phyloP scores from a whole-genome alignment of 2,888 invertebrate genomes.

The Epinotia demarniana region DNA sequence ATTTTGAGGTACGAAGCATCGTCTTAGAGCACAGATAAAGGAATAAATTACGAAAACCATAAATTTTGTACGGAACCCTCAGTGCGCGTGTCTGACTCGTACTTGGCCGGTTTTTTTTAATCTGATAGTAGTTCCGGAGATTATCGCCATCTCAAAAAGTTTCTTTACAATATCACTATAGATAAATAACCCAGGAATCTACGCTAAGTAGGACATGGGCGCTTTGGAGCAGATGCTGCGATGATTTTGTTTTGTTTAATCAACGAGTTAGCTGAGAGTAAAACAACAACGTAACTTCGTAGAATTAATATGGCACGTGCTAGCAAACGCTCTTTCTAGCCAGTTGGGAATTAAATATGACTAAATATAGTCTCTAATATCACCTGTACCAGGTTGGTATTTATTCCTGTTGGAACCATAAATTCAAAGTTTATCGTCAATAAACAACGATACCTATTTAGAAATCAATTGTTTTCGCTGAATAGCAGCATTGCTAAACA shows the following conservation, averaged over 20 bases:
- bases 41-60: no score
- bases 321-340: not conserved
- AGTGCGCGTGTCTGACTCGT: no score
- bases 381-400: not conserved
- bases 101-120: no score
- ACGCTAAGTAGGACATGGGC: not conserved
- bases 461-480: not conserved
- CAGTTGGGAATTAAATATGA: no score
- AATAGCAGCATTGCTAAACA: not conserved
- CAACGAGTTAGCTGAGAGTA: not conserved
- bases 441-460: not conserved
- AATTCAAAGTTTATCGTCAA: not conserved
- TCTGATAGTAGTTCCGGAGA: no score
- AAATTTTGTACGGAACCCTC: no score
- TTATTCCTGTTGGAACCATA: not conserved
- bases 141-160: no score
- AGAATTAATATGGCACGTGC: slow-evolving; percentile 2
- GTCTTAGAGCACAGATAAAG: no score
- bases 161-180: no score
- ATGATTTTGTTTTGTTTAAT: not conserved
- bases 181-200: no score
- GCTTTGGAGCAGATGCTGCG: slow-evolving; percentile 14
- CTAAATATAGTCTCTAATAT: not conserved
- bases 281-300: not conserved
- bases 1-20: no score